Percentiles rank a stretch among this genome's conserved stretches.
These are phyloP conservation scores for Apodemia mormo DNA, from an alignment of 2,888 invertebrate species.

Conservation along the genomic window DNA sequence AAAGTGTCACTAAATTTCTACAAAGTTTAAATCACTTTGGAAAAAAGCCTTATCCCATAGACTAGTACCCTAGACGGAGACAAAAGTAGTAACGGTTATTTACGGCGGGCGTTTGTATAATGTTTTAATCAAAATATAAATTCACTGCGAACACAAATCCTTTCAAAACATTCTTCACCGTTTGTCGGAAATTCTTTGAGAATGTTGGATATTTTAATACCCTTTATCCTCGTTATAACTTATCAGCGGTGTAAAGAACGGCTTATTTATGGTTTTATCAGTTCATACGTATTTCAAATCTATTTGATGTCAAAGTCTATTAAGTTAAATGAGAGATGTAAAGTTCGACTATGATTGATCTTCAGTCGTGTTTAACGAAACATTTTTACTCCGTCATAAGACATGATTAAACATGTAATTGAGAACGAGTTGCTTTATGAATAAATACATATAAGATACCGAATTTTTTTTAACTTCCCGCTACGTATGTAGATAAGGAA, in stretches of 20 bases:
- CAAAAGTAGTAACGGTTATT: conserved; percentile 14
- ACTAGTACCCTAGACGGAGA: not conserved
- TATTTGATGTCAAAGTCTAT: not conserved
- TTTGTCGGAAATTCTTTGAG: not conserved
- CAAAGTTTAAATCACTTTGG: too few relatives aligned
- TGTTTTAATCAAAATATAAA: conserved; percentile 16
- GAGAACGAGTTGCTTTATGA: too few relatives aligned
- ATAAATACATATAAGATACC: too few relatives aligned
- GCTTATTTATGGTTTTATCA: not conserved
- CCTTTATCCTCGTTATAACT: not conserved
- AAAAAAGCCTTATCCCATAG: not conserved
- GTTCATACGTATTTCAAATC: not conserved
- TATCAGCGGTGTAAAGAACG: not conserved
- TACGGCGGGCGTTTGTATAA: conserved; percentile 14
- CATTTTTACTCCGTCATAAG: too few relatives aligned
- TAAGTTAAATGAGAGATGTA: too few relatives aligned
- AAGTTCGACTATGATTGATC: too few relatives aligned
- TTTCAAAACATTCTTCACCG: conserved; percentile 7
- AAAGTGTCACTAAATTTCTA: too few relatives aligned
- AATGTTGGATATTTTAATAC: conserved; percentile 2
- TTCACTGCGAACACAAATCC: conserved; percentile 11
- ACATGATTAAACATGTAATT: too few relatives aligned
- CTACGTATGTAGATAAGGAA: too few relatives aligned
- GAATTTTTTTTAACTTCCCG: too few relatives aligned
- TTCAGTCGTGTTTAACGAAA: too few relatives aligned